Percentiles rank a stretch among this genome's conserved stretches.
Evolutionary conservation across 2,797 vertebrate genomes (phyloP).

Genomic region (Muscicapa comitata): DNA sequence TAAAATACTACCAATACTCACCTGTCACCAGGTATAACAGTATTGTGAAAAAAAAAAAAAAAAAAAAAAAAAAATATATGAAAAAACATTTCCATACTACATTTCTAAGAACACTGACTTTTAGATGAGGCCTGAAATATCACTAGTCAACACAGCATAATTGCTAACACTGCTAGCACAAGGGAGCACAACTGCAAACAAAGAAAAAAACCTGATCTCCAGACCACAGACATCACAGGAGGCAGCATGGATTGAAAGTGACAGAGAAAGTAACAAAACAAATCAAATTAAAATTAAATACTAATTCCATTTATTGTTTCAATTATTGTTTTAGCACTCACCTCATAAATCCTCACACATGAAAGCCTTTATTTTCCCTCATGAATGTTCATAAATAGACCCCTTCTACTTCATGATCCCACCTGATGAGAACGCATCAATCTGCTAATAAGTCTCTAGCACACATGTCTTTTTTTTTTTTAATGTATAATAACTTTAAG

Average conservation of each 20-base stretch:
- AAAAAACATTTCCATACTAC: neutral
- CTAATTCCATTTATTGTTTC: neutral
- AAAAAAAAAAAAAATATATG: neutral
- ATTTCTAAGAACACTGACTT: neutral
- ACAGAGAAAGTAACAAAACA: neutral
- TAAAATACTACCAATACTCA: neutral
- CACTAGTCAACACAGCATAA: neutral
- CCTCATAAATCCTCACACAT: neutral
- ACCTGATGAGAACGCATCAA: neutral
- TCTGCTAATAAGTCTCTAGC: neutral
- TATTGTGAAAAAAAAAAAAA: neutral
- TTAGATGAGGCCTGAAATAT: neutral
- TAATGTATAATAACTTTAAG: neutral
- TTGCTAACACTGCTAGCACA: neutral
- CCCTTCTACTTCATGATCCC: neutral
- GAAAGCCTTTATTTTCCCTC: neutral
- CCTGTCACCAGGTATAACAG: neutral
- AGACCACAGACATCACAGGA: neutral
- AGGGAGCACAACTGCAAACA: neutral
- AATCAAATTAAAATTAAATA: neutral
- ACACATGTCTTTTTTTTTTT: neutral
- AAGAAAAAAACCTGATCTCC: neutral
- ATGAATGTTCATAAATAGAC: neutral
- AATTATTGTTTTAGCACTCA: neutral
- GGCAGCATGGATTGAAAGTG: neutral